Percentiles rank a stretch among this genome's conserved stretches.
These are phyloP conservation scores for Diplogasteroides magnus DNA, from an alignment of 1,140 invertebrate genomes.

Conservation along the genomic window DNA sequence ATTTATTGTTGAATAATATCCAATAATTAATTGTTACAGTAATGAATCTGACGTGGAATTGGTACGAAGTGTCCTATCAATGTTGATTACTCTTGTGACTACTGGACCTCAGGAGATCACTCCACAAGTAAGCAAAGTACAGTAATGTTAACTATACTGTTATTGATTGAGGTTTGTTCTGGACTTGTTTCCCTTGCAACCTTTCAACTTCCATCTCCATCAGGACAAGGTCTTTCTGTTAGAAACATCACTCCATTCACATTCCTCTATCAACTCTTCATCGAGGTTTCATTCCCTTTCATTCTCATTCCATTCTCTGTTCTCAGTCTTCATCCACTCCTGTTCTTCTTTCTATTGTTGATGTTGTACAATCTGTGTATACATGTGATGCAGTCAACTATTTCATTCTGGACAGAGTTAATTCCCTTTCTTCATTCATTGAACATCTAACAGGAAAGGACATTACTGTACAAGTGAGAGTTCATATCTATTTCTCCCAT, in stretches of 20 bases:
- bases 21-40: slow-evolving; percentile 7
- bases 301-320: slow-evolving; percentile 24
- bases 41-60: slow-evolving; percentile 35
- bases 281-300: slow-evolving; percentile 5
- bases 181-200: slow-evolving; percentile 41
- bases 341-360: slow-evolving; percentile 83
- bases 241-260: slow-evolving; percentile 44
- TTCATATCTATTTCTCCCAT: slow-evolving; percentile 11
- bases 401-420: slow-evolving; percentile 84
- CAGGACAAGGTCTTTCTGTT: slow-evolving; percentile 39
- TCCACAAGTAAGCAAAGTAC: slow-evolving; percentile 14
- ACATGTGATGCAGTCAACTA: slow-evolving; percentile 97
- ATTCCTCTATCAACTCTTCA: slow-evolving; percentile 46
- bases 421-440: slow-evolving; percentile 87
- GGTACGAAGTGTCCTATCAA: slow-evolving; percentile 39
- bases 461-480: slow-evolving; percentile 72
- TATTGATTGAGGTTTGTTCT: slow-evolving; percentile 18
- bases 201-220: slow-evolving; percentile 38
- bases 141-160: slow-evolving; percentile 1
- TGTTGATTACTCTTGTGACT: slow-evolving; percentile 41
- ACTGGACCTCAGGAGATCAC: slow-evolving; percentile 40
- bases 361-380: slow-evolving; percentile 91
- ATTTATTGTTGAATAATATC: slow-evolving; percentile 5
- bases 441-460: slow-evolving; percentile 88
- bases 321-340: slow-evolving; percentile 57